phyloP scores from a whole-genome alignment of 2,888 invertebrate genomes.

The Hirtodrosophila alboralis region DNA sequence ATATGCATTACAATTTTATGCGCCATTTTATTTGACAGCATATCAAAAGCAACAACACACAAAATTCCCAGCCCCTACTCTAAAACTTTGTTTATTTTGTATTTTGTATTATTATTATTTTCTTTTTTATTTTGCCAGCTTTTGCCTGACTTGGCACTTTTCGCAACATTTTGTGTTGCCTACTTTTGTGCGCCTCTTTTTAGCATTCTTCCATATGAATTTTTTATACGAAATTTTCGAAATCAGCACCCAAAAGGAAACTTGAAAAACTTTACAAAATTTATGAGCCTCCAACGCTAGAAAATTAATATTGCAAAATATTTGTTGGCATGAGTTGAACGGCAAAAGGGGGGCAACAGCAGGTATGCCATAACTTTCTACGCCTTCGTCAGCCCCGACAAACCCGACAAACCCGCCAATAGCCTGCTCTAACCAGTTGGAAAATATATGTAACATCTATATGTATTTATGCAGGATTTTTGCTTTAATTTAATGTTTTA shows the following conservation, averaged over 20 bases:
- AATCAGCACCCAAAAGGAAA: conserved; percentile 17
- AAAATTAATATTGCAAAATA: conserved; percentile 64
- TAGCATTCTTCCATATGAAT: conserved; percentile 42
- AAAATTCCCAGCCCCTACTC: neutral
- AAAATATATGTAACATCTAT: neutral
- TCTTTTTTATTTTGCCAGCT: conserved; percentile 12
- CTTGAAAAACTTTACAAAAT: conserved; percentile 35
- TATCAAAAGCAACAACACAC: conserved; percentile 13
- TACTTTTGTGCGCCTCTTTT: conserved; percentile 57
- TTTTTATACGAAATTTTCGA: conserved; percentile 33
- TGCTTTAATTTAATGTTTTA: conserved; percentile 3
- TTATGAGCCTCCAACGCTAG: conserved; percentile 43
- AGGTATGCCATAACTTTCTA: conserved; percentile 10
- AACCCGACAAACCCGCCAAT: too few species aligned
- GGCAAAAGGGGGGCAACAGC: conserved; percentile 2
- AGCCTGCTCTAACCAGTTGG: too few species aligned
- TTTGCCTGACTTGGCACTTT: conserved; percentile 47
- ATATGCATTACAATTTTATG: conserved; percentile 72
- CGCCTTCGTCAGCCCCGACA: neutral
- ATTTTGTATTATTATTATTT: conserved; percentile 7
- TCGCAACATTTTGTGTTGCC: conserved; percentile 44
- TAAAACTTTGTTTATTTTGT: conserved; percentile 16
- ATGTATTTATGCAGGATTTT: conserved; percentile 13
- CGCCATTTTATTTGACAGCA: conserved; percentile 61
- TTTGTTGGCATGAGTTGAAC: conserved; percentile 5